Percentiles rank a stretch among this genome's conserved stretches.
These are phyloP conservation scores for Antennarius maculatus DNA, from an alignment of 2,797 vertebrate species.

Conservation along the genomic window DNA sequence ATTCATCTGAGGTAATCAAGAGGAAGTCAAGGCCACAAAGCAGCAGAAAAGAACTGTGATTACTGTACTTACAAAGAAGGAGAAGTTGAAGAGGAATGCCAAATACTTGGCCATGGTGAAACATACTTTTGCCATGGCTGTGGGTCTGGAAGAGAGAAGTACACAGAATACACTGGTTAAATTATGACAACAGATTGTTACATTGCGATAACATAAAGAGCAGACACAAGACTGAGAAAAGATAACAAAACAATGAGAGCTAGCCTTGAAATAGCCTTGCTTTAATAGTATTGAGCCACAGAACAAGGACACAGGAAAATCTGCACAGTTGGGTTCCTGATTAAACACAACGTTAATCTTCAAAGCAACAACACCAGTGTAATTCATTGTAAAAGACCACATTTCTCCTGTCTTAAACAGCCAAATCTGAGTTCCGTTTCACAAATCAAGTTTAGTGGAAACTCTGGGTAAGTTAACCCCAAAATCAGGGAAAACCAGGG, in stretches of 20 bases:
- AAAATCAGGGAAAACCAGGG: too few relatives aligned
- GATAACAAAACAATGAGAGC: conserved; percentile 4
- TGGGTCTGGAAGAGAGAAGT: conserved; percentile 48
- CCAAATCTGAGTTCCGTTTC: too few relatives aligned
- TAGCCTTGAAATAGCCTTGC: conserved; percentile 19
- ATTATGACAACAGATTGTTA: conserved; percentile 15
- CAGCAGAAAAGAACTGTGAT: conserved; percentile 16
- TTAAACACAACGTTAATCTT: conserved; percentile 49
- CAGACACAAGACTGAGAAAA: conserved; percentile 33
- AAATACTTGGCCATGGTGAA: conserved; percentile 84
- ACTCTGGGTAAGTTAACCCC: too few relatives aligned
- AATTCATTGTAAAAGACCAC: too few relatives aligned
- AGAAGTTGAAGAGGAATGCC: conserved; percentile 85
- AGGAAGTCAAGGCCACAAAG: neutral
- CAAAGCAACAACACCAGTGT: conserved; percentile 35
- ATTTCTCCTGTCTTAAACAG: too few relatives aligned
- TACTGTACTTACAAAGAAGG: conserved; percentile 83
- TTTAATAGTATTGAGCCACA: conserved; percentile 11
- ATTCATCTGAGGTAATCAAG: neutral
- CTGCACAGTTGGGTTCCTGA: conserved; percentile 37
- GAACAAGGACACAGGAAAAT: conserved; percentile 14
- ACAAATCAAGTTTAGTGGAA: too few relatives aligned
- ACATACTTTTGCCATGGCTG: conserved; percentile 83
- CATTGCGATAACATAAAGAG: conserved; percentile 1
- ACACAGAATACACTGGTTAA: conserved; percentile 15